These are phyloP conservation scores for Dicentrarchus labrax DNA, from an alignment of 2,113 vertebrate genomes.

Conservation along the genomic window DNA sequence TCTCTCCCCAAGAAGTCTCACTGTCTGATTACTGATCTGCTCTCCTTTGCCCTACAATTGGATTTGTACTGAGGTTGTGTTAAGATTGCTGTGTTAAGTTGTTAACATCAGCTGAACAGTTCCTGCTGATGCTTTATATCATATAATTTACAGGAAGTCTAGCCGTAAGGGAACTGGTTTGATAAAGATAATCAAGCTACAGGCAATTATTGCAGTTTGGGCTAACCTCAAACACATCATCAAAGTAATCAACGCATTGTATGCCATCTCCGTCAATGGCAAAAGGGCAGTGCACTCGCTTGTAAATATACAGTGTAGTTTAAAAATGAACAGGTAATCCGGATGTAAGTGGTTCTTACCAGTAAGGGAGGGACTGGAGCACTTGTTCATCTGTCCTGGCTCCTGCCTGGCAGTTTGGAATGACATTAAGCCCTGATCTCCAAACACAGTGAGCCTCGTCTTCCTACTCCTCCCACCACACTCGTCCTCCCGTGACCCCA, in stretches of 20 bases:
- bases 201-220: not conserved
- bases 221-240: conserved; percentile 44
- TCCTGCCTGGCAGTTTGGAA: conserved; percentile 91
- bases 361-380: conserved; percentile 85
- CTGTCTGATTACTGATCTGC: conserved; percentile 26
- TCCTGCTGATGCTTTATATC: conserved; percentile 7
- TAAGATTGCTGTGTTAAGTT: conserved; percentile 7
- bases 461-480: conserved; percentile 86
- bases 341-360: conserved; percentile 84
- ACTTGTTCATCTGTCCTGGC: conserved; percentile 85
- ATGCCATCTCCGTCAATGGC: not conserved
- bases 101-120: conserved; percentile 3
- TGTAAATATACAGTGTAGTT: conserved; percentile 13
- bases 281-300: not conserved
- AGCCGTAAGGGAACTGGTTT: conserved; percentile 13
- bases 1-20: not conserved
- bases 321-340: conserved; percentile 28
- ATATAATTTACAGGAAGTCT: conserved; percentile 13
- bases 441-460: conserved; percentile 91
- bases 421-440: conserved; percentile 92
- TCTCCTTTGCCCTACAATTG: not conserved
- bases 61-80: conserved; percentile 9
- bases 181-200: conserved; percentile 16
- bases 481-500: conserved; percentile 88
- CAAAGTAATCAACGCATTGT: conserved; percentile 26